Evolutionary conservation across 2,888 invertebrate species (phyloP).

Genomic region (Molanna angustata): DNA sequence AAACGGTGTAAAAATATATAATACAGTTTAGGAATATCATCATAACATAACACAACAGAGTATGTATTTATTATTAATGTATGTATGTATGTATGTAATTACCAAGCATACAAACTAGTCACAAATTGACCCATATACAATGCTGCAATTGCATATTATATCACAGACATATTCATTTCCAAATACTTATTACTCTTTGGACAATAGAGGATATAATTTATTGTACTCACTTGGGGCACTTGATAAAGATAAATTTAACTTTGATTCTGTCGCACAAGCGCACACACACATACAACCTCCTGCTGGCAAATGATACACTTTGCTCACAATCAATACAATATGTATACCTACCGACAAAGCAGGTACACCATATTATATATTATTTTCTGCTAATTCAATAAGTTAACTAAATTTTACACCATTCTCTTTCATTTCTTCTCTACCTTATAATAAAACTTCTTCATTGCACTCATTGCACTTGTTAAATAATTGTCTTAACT

Average conservation of each 20-base stretch:
- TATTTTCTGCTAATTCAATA: slow-evolving; percentile 17
- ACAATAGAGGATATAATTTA: slow-evolving; percentile 46
- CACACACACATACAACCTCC: slow-evolving; percentile 18
- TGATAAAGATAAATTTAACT: slow-evolving; percentile 41
- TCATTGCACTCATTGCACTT: slow-evolving; percentile 32
- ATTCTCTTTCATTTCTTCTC: slow-evolving; percentile 30
- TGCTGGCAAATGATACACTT: not conserved
- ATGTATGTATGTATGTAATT: slow-evolving; percentile 4
- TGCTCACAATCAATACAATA: not conserved
- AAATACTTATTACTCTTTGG: slow-evolving; percentile 47
- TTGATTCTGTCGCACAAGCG: slow-evolving; percentile 18
- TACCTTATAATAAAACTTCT: too few relatives aligned
- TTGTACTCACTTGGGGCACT: slow-evolving; percentile 46
- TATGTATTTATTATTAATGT: not conserved
- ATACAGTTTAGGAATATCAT: slow-evolving; percentile 35
- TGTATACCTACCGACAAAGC: too few relatives aligned
- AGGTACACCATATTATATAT: too few relatives aligned
- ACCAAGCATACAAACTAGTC: slow-evolving; percentile 45
- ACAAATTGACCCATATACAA: slow-evolving; percentile 59
- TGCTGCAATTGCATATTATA: slow-evolving; percentile 53
- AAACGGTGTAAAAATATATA: slow-evolving; percentile 58
- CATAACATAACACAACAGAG: slow-evolving; percentile 5
- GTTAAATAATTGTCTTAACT: slow-evolving; percentile 22
- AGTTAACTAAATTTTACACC: slow-evolving; percentile 31
- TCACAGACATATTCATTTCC: slow-evolving; percentile 52